Conservation (phyloP, 2,113 vertebrate species). For the Sander vitreus region DNA sequence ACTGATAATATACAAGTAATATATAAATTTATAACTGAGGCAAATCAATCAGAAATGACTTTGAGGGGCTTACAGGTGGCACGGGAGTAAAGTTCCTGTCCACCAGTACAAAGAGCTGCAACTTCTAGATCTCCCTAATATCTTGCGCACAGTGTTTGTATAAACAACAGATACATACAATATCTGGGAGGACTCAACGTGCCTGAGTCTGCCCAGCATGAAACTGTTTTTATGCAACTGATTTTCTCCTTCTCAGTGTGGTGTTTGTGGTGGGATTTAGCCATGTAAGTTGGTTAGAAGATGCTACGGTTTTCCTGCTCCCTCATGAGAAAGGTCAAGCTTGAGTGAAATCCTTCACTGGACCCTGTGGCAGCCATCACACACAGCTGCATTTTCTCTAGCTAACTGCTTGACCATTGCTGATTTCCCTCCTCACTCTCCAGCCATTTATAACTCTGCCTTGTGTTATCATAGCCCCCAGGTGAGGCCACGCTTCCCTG, state of each 20-base stretch:
- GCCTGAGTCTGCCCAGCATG: constrained; percentile 18
- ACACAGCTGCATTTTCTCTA: constrained; percentile 50
- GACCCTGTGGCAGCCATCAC: constrained; percentile 51
- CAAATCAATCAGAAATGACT: not conserved
- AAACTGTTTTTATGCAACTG: constrained; percentile 21
- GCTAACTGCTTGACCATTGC: constrained; percentile 56
- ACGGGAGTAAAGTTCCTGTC: not conserved
- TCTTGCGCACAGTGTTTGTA: constrained; percentile 2
- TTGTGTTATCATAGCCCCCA: constrained; percentile 61
- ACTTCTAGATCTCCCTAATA: not conserved
- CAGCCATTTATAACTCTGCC: constrained; percentile 50
- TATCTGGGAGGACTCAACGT: constrained; percentile 1
- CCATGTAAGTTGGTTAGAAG: constrained; percentile 38
- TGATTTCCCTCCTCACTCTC: constrained; percentile 48
- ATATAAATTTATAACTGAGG: not conserved
- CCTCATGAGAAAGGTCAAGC: constrained; percentile 67
- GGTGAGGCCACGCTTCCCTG: constrained; percentile 55
- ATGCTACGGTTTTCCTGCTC: constrained; percentile 25
- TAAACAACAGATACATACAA: constrained; percentile 7
- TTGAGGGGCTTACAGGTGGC: not conserved
- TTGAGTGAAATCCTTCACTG: constrained; percentile 61
- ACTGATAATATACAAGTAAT: no score
- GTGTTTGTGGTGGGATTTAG: constrained; percentile 48
- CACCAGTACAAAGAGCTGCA: not conserved
- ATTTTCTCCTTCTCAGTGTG: constrained; percentile 12